A percentile compares a stretch with the other conserved stretches of the same genome.
These are phyloP conservation scores for Epinotia nisella DNA, from an alignment of 2,888 invertebrate genomes.

Conservation along the genomic window DNA sequence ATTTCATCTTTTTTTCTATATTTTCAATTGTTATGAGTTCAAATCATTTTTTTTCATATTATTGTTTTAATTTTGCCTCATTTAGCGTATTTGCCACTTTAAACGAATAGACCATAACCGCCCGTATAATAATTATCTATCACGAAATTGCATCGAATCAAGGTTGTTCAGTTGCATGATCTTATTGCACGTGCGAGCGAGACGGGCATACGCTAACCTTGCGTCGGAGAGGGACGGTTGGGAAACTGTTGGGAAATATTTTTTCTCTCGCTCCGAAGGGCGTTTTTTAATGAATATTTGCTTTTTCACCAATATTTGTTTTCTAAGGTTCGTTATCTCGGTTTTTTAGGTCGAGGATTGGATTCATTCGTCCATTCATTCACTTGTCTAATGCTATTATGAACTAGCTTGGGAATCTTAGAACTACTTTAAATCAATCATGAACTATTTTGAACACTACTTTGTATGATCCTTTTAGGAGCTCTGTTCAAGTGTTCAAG, in stretches of 20 bases:
- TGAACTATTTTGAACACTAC: too few relatives aligned
- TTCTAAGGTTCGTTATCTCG: conserved; percentile 54
- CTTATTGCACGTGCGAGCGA: conserved; percentile 78
- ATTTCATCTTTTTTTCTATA: too few relatives aligned
- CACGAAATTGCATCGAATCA: conserved; percentile 84
- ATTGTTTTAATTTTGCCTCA: not conserved
- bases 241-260: conserved; percentile 83
- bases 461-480: too few relatives aligned
- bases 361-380: not conserved
- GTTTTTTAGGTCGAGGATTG: conserved; percentile 59
- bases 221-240: conserved; percentile 75
- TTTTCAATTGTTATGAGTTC: not conserved
- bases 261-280: conserved; percentile 84
- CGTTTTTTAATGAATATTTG: conserved; percentile 76
- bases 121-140: conserved; percentile 83
- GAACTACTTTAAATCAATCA: not conserved
- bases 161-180: conserved; percentile 82
- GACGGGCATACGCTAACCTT: conserved; percentile 70
- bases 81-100: conserved; percentile 3
- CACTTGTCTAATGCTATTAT: not conserved
- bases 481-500: too few relatives aligned
- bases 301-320: conserved; percentile 58
- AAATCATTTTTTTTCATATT: not conserved
- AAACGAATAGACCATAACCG: conserved; percentile 67
- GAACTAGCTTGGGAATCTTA: not conserved